Conservation (phyloP, 53 echinoderm and acorn worm genomes). For the Mesocentrotus franciscanus region DNA sequence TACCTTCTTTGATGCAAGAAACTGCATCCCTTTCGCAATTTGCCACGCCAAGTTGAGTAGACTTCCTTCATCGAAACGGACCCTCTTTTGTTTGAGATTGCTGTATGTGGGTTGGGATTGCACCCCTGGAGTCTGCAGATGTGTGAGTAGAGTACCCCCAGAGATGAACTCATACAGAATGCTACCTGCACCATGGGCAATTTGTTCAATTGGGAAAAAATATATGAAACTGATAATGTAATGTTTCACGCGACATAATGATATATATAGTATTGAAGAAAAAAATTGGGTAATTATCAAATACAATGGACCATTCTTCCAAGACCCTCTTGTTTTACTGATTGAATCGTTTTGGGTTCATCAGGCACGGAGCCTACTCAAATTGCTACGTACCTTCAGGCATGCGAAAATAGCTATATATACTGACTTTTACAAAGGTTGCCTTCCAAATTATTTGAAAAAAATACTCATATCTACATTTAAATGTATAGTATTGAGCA, state of each 20-base stretch:
- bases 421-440: too few relatives aligned
- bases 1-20: conserved; percentile 13
- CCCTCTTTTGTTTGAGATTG: background rate
- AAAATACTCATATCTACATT: too few relatives aligned
- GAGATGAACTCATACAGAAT: conserved; percentile 21
- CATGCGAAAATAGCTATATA: too few relatives aligned
- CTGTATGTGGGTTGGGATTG: background rate
- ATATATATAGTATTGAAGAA: background rate
- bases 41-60: conserved; percentile 36
- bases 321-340: background rate
- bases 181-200: background rate
- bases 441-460: too few relatives aligned
- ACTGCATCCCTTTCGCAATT: conserved; percentile 30
- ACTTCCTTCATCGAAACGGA: background rate
- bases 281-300: background rate
- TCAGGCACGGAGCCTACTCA: background rate
- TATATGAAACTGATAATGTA: background rate
- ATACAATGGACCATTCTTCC: background rate
- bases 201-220: background rate
- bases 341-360: background rate
- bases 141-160: conserved; percentile 15
- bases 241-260: background rate
- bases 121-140: background rate
- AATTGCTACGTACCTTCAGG: too few relatives aligned
- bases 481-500: background rate